Evolutionary conservation across 2,113 vertebrate species (phyloP).

Genomic region (Ovibos moschatus): DNA sequence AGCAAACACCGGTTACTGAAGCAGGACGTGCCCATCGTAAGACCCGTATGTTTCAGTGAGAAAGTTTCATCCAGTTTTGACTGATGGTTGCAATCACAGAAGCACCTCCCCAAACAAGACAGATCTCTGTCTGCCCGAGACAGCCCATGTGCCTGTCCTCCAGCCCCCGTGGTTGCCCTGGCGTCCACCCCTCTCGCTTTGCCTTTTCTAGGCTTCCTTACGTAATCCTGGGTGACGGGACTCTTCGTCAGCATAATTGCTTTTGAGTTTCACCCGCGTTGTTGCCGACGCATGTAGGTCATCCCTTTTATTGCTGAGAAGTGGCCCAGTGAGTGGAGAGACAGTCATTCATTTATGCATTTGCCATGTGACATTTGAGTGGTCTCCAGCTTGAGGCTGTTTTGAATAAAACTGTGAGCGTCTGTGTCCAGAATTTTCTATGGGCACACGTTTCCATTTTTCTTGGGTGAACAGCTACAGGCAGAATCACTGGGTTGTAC

Average conservation of each 20-base stretch:
- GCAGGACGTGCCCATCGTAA: too few relatives aligned
- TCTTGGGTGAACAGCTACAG: background rate
- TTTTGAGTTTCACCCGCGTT: rapidly evolving
- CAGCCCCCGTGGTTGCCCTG: rapidly evolving
- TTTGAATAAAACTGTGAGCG: background rate
- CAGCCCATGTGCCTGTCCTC: rapidly evolving
- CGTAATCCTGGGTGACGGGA: rapidly evolving
- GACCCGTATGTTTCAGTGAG: rapidly evolving
- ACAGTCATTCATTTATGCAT: rapidly evolving
- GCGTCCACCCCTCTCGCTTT: background rate
- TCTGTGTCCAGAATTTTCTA: background rate
- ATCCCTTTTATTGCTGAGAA: background rate
- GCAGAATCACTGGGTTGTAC: background rate
- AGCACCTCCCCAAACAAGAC: too few relatives aligned
- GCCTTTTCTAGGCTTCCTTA: background rate
- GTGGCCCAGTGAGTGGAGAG: rapidly evolving
- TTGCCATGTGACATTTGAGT: background rate
- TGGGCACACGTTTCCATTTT: background rate
- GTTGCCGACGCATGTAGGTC: rapidly evolving
- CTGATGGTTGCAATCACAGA: background rate
- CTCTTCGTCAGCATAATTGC: rapidly evolving
- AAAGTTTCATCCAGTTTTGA: background rate
- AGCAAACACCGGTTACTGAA: rapidly evolving
- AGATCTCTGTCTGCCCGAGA: too few relatives aligned
- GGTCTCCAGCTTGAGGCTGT: background rate